Base-by-base conservation (phyloP, 2,888 invertebrate species). In the Corythucha ciliata region DNA sequence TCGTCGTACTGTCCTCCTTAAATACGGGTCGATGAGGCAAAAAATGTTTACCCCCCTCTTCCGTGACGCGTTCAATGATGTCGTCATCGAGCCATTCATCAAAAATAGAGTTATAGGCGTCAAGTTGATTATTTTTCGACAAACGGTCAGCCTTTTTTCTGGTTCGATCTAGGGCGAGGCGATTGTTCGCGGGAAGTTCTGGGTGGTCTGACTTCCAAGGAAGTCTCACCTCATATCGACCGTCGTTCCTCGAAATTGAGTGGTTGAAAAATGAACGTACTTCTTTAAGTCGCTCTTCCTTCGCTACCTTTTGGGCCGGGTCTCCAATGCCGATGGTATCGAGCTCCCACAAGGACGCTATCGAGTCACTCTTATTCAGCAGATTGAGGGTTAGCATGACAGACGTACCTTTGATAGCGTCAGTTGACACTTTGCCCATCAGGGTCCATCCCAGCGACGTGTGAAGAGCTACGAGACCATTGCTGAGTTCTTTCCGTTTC, bases 121-220 rank as follows among this genome's bases (percentile, higher is more conserved):
- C 47, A n/a, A 56, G 57, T n/a, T 32, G 32, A 7, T 24, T 24
- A 2, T 24, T 22, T 7, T 32, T 10, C 21, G 20, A 33, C 14
- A 12, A 61, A 39, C 27, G 54, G n/a, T n/a, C n/a, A n/a, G n/a
- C n/a, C n/a, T n/a, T n/a, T n/a, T n/a, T n/a, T 50, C 39, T 59
- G 47, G 5, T 41, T 37, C 3, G 57, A 60, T 16, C 40, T 47
- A 63, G 59, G 10, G 60, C 16, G 8, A 57, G 44, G 25, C 55
- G 60, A 55, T 65, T 64, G 39, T 41, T 47, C 10, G 59, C 41
- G n/a, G n/a, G n/a, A 1, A 67, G 39, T 4, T 59, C 60, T 1
- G 62, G 61, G 51, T 64, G 64, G 41, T 59, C 61, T 14, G 63
- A 61, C 16, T 62, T 57, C 64, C 64, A 65, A 6, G 66, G 65